Evolutionary conservation across 2,888 invertebrate genomes (phyloP), one percentile per base, ranked within the genome.

Genomic region (Gasteruption jaculator): DNA sequence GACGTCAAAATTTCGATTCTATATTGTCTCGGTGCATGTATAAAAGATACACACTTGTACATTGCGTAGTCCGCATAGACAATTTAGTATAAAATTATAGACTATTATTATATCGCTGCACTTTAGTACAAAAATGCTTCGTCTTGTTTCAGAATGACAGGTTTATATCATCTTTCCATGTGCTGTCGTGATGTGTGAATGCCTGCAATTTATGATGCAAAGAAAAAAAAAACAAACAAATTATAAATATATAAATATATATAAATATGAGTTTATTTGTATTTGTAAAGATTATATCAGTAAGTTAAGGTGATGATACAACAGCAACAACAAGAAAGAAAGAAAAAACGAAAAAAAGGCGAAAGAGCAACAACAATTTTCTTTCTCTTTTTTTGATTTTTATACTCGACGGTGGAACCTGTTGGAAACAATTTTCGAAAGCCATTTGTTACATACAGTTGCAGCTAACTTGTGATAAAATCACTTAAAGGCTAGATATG

Each of bases 71-170:
- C 57, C 61, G 52, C 58, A 47, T 66, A 63, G 59, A 48, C 58
- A 61, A 63, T 59, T 61, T 54, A 58, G 59, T 60, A n/a, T 46
- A 57, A 52, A 53, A 40, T 41, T 58, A 54, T 50, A 56, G n/a
- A n/a, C n/a, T 60, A 53, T 58, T 61, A 55, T 57, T 62, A 64
- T 63, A 63, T 64, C 61, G 64, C 61, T 65, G 67, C 67, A 67
- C 67, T 67, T 67, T 66, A 67, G 67, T 67, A 67, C 67, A 67
- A 67, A 62, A 65, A 61, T 53, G 60, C 64, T 67, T 65, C 53
- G 60, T 60, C 58, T 63, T 61, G 55, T 58, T 63, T 64, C 52
- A 45, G 54, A 54, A 55, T 54, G 54, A 58, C 60, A 57, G 52
- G 56, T 60, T 65, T 60, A 55, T 60, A 57, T 58, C 56, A 53